phyloP scores from a whole-genome alignment of 2,113 vertebrate genomes.

The Castor canadensis region DNA sequence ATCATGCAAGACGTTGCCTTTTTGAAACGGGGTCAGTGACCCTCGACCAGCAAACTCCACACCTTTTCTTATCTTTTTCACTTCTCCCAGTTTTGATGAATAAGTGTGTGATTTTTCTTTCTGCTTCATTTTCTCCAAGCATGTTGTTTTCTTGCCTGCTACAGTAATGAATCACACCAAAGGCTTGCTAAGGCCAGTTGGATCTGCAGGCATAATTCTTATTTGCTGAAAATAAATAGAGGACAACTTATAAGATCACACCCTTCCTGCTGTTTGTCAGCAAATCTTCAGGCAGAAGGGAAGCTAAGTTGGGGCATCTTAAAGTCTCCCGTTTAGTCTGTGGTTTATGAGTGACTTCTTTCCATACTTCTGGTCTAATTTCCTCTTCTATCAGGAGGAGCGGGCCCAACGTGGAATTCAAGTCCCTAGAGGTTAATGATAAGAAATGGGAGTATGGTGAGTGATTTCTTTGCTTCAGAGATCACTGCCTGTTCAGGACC shows the following conservation, averaged over 20 bases:
- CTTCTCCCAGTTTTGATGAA: background rate
- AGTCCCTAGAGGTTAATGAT: background rate
- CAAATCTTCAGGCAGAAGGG: background rate
- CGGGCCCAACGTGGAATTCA: background rate
- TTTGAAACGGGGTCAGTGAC: background rate
- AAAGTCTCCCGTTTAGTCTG: background rate
- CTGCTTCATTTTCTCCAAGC: conserved; percentile 7
- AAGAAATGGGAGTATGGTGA: background rate
- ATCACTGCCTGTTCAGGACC: background rate
- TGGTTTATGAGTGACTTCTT: background rate
- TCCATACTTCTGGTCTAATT: background rate
- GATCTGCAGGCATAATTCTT: background rate
- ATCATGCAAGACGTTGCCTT: background rate
- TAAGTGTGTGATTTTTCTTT: background rate
- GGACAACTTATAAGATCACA: background rate
- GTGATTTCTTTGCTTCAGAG: background rate
- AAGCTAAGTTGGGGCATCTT: background rate
- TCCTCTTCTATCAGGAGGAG: background rate
- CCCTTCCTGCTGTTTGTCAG: background rate
- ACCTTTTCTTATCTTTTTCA: background rate
- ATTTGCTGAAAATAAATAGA: background rate
- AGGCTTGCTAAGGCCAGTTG: background rate
- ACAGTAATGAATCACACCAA: background rate
- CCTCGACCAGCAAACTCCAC: background rate
- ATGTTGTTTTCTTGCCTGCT: background rate